Evolutionary conservation across 2,113 vertebrate genomes (phyloP).

Genomic region (Chaetodon auriga): DNA sequence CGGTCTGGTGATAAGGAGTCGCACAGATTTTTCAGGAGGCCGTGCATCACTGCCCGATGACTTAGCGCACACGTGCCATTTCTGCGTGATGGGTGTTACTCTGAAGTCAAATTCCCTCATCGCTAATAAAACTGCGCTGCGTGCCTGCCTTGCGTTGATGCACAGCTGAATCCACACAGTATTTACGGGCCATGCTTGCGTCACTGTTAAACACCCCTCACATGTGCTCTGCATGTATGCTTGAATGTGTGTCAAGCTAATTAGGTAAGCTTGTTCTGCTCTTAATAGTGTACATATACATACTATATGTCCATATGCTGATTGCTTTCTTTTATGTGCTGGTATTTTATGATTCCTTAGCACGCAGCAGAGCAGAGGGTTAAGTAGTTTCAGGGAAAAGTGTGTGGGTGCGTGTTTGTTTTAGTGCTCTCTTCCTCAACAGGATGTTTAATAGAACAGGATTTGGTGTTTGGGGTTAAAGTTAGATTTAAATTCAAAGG

Average conservation of each 20-base stretch:
- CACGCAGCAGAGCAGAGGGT: not conserved
- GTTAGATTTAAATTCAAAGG: not conserved
- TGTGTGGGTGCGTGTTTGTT: not conserved
- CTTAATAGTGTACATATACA: not conserved
- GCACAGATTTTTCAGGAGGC: not conserved
- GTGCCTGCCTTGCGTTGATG: constrained; percentile 7
- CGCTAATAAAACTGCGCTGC: constrained; percentile 34
- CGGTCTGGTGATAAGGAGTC: not conserved
- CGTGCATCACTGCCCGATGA: not conserved
- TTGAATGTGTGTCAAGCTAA: not conserved
- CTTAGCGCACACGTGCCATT: constrained; percentile 7
- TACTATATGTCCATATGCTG: not conserved
- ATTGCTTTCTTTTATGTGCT: not conserved
- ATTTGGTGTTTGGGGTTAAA: not conserved
- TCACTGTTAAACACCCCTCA: constrained; percentile 6
- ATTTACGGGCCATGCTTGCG: constrained; percentile 41
- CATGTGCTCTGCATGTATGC: not conserved
- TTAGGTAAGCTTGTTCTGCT: not conserved
- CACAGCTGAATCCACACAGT: constrained; percentile 48
- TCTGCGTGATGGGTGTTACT: constrained; percentile 22
- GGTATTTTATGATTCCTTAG: not conserved
- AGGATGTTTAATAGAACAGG: not conserved
- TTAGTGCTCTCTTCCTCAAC: not conserved
- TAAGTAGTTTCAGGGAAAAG: not conserved
- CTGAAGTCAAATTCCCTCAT: constrained; percentile 30